Evolutionary conservation across 1,140 invertebrate genomes (phyloP).

Genomic region (Lepidurus arcticus): DNA sequence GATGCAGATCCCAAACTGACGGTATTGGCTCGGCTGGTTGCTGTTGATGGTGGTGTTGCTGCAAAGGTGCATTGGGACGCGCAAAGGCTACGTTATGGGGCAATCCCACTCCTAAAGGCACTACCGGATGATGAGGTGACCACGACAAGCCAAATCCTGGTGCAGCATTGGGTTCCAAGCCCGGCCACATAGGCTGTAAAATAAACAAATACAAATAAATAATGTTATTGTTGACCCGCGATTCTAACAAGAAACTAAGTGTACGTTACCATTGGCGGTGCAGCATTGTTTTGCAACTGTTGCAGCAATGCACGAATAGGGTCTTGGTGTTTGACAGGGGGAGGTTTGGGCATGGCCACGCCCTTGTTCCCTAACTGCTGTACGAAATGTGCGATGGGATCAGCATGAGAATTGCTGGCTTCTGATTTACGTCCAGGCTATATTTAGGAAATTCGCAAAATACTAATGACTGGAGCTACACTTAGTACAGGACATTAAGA

Average conservation of each 20-base stretch:
- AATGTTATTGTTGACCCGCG: no score
- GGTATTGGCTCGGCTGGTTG: conserved; percentile 23
- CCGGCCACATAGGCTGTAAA: not conserved
- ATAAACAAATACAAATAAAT: no score
- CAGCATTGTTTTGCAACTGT: conserved; percentile 25
- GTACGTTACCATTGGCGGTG: not conserved
- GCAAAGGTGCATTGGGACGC: not conserved
- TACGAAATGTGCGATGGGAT: conserved; percentile 35
- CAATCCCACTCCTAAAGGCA: not conserved
- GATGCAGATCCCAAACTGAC: conserved; percentile 37
- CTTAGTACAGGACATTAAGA: no score
- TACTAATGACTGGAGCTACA: no score
- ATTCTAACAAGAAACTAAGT: no score
- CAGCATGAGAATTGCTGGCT: not conserved
- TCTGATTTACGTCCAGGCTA: conserved; percentile 16
- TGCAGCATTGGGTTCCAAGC: not conserved
- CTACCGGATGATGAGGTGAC: not conserved
- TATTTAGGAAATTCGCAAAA: not conserved
- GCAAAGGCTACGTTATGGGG: not conserved
- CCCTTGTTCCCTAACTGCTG: conserved; percentile 44
- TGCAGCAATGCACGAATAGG: conserved; percentile 31
- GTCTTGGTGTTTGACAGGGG: conserved; percentile 25
- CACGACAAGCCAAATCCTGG: not conserved
- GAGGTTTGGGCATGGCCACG: conserved; percentile 42
- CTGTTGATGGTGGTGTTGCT: conserved; percentile 35